These are phyloP conservation scores for Drosophila algonquin DNA, from an alignment of 2,888 invertebrate species.

Conservation along the genomic window DNA sequence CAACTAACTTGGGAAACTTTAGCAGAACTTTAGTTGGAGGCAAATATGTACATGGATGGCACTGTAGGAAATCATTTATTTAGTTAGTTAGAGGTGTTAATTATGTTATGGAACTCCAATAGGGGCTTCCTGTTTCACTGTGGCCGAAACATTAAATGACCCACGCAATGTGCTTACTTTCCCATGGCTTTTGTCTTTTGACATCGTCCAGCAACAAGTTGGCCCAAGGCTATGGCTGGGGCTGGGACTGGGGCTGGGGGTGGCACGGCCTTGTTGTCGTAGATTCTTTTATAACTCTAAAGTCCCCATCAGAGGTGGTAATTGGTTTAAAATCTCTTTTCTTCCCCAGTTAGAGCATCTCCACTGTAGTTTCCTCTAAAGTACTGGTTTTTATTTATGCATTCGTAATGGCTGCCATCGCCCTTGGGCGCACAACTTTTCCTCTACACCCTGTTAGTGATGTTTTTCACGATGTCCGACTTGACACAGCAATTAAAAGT, in stretches of 20 bases:
- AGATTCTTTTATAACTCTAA: not conserved
- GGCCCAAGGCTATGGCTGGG: slow-evolving; percentile 32
- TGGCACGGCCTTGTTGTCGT: not conserved
- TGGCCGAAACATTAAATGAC: slow-evolving; percentile 21
- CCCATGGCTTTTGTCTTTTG: slow-evolving; percentile 31
- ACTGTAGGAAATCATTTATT: too few relatives aligned
- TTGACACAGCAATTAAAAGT: too few relatives aligned
- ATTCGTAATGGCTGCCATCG: too few relatives aligned
- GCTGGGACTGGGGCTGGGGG: not conserved
- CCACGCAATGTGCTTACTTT: slow-evolving; percentile 21
- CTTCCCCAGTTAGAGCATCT: not conserved
- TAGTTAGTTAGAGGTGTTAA: too few relatives aligned
- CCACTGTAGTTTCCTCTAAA: not conserved
- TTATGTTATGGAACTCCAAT: not conserved
- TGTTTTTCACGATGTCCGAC: too few relatives aligned
- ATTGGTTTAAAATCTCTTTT: not conserved
- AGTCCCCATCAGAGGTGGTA: not conserved
- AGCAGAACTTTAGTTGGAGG: not conserved
- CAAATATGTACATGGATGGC: too few relatives aligned
- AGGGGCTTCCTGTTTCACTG: slow-evolving; percentile 32
- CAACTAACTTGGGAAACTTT: not conserved
- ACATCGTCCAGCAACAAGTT: slow-evolving; percentile 47
- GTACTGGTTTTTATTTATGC: not conserved
- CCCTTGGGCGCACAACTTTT: too few relatives aligned
- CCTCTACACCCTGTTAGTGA: too few relatives aligned